These are phyloP conservation scores for Apomyelois bistriatella DNA, from an alignment of 2,888 invertebrate genomes.

Conservation along the genomic window DNA sequence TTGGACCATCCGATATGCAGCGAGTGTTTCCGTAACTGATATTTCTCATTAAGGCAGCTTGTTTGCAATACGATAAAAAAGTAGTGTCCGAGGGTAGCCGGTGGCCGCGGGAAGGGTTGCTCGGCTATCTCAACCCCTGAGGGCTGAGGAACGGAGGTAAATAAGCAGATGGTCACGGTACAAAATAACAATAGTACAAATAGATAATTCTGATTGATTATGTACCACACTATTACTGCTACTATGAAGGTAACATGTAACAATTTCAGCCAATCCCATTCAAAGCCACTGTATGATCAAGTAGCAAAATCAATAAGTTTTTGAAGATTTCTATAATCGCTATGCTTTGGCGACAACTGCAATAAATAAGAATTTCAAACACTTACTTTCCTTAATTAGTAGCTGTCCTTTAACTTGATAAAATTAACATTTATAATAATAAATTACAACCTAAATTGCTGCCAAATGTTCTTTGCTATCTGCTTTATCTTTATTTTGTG, in stretches of 20 bases:
- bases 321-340: too few relatives aligned
- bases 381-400: too few relatives aligned
- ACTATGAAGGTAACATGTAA: too few relatives aligned
- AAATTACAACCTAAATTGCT: too few relatives aligned
- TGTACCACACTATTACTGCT: too few relatives aligned
- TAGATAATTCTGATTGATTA: background rate
- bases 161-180: constrained; percentile 63
- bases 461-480: background rate
- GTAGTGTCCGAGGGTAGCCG: constrained; percentile 60
- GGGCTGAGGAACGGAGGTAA: constrained; percentile 50
- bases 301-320: too few relatives aligned
- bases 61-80: constrained; percentile 72
- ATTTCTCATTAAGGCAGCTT: constrained; percentile 73
- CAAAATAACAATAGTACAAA: background rate
- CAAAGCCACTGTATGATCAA: too few relatives aligned
- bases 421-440: too few relatives aligned
- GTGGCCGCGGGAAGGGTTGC: constrained; percentile 62
- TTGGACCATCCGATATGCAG: constrained; percentile 63
- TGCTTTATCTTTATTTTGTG: constrained; percentile 21
- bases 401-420: too few relatives aligned
- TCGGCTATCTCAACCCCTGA: constrained; percentile 41
- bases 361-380: too few relatives aligned
- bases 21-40: constrained; percentile 76
- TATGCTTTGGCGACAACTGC: too few relatives aligned
- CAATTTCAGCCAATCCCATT: too few relatives aligned